phyloP scores from a whole-genome alignment of 2,888 invertebrate species.

The Prostheceraeus crozeri region DNA sequence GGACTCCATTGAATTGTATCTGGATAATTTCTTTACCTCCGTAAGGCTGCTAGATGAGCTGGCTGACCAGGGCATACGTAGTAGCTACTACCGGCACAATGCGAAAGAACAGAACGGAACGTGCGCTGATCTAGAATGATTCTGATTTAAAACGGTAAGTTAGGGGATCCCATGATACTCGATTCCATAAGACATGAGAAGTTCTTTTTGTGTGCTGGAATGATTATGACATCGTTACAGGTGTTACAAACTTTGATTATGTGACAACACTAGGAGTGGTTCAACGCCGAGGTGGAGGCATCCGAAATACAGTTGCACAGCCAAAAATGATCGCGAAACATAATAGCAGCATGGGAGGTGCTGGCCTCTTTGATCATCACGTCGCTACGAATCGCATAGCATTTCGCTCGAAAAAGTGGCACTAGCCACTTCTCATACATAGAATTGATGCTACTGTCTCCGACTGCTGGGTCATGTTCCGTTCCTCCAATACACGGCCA shows the following conservation, averaged over 20 bases:
- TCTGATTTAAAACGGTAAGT: too few species aligned
- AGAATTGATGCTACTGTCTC: conserved; percentile 16
- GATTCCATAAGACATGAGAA: background rate
- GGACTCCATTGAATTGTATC: conserved; percentile 19
- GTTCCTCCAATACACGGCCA: background rate
- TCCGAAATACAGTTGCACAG: too few species aligned
- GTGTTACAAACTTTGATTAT: conserved; percentile 15
- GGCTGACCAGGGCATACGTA: conserved; percentile 7
- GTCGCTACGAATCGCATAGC: conserved; percentile 9
- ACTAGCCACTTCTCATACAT: conserved; percentile 9
- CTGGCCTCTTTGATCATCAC: conserved; percentile 7
- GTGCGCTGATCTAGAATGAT: too few species aligned
- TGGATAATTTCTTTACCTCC: conserved; percentile 17
- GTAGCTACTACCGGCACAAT: conserved; percentile 14
- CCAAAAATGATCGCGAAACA: too few species aligned
- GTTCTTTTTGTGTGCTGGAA: conserved; percentile 9
- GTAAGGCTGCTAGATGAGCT: conserved; percentile 15
- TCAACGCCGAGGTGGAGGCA: too few species aligned
- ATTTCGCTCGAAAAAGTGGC: conserved; percentile 20
- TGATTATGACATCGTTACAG: conserved; percentile 4
- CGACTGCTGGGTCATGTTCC: background rate
- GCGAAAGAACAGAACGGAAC: conserved; percentile 11
- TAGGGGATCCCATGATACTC: background rate
- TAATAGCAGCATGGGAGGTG: conserved; percentile 17
- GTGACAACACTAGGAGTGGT: conserved; percentile 7